A percentile compares a stretch with the other conserved stretches of the same genome.
phyloP scores from a whole-genome alignment of 2,888 invertebrate genomes.

The Lapara coniferarum region DNA sequence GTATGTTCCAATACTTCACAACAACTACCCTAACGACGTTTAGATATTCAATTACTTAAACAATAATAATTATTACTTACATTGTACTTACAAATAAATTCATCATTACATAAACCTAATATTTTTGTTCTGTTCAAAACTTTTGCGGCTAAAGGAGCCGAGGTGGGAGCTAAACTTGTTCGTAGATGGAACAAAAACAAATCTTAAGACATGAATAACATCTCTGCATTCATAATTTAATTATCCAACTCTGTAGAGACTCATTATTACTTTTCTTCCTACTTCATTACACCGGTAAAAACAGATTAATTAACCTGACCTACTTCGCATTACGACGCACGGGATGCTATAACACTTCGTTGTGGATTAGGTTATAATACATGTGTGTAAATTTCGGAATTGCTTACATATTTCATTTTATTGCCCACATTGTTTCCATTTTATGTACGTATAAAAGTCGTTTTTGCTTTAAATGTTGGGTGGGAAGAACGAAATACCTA shows the following conservation, averaged over 20 bases:
- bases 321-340: constrained; percentile 10
- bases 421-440: constrained; percentile 6
- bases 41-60: too few relatives aligned
- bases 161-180: constrained; percentile 19
- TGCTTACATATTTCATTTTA: constrained; percentile 16
- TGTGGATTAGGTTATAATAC: constrained; percentile 21
- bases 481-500: neutral
- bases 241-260: constrained; percentile 19
- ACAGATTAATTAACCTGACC: constrained; percentile 23
- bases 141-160: neutral
- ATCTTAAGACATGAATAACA: constrained; percentile 19
- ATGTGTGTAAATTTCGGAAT: constrained; percentile 4
- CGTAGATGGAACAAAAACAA: constrained; percentile 16
- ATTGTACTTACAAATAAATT: neutral
- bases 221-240: constrained; percentile 23
- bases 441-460: neutral
- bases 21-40: too few relatives aligned
- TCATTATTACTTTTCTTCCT: constrained; percentile 16
- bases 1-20: too few relatives aligned
- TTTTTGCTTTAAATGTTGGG: neutral
- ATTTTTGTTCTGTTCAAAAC: neutral
- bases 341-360: constrained; percentile 14
- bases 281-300: constrained; percentile 22
- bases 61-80: too few relatives aligned
- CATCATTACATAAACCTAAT: neutral